Base-by-base conservation (phyloP, 1,140 invertebrate genomes). In the Drosophila bipectinata region DNA sequence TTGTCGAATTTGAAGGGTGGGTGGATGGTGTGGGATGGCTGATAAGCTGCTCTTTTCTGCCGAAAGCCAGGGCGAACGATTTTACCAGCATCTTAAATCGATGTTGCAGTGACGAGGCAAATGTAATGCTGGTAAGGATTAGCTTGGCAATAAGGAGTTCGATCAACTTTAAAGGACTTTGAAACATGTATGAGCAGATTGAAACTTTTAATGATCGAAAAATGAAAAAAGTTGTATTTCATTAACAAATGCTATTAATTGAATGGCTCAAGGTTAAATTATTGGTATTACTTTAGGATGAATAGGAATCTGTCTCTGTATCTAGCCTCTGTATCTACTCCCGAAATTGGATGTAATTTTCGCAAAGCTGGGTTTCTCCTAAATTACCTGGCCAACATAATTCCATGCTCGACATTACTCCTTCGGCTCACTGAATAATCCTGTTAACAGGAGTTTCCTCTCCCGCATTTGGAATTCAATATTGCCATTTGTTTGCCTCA, bases 401-500 rank as follows among this genome's bases (percentile, higher is more conserved):
- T 39, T 37, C 48, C 32, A 34, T 48, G 60, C 48, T 32, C 49
- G n/a, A 63, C 34, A 63, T 68, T 69, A 39, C 37, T 69, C 34
- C 32, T 0, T 44, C 34, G 47, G 62, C 39, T 37, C 49, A 69
- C 49, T 69, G 66, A 68, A 48, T 68, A 68, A 56, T 41, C 51
- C 26, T 68, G 51, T 47, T 68, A 47, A 37, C 39, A 21, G 18
- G 39, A 18, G 10, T 9, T 18, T 32, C 61, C 26, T 21, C 39
- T 41, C 44, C 51, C 14, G 26, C 51, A 69, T 68, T 68, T 56
- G 63, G 8, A 39, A 69, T 69, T 69, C 66, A 69, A 69, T 69
- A 69, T 57, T 49, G 39, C 44, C 63, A 69, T 69, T 57, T 44
- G 67, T 39, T 69, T 49, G 52, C 32, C 30, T 48, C 62, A 48